Base-by-base conservation (phyloP, 1,140 invertebrate genomes). In the Eufriesea mexicana region DNA sequence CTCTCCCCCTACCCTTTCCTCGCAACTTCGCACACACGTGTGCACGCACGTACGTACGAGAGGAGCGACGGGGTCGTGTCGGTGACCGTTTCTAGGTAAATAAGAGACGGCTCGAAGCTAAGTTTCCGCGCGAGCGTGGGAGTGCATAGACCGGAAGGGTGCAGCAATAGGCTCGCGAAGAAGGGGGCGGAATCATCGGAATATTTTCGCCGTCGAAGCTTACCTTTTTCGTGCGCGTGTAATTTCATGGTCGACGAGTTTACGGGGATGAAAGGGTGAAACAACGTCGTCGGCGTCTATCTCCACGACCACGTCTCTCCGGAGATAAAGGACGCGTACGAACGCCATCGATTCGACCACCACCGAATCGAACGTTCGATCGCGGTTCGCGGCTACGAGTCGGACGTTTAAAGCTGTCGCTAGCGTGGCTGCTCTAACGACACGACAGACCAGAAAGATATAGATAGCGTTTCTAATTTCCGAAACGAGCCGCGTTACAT, bases 401-500 rank as follows among this genome's bases (percentile, higher is more conserved):
- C 35, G 1, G 35, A 35, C 35, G 35, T 35, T 35, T 75, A 74
- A 78, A 81, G 84, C 68, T 71, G 62, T 28, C 54, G 57, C 28
- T 51, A 73, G 35, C 78, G 72, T 75, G 74, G 70, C 35, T 64
- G 76, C 77, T 45, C 62, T 74, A 88, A 72, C 73, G 83, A 88
- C 86, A 86, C 68, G 62, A 49, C 51, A 87, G 89, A 87, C 86
- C 80, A 88, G 86, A 84, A 76, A 70, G 78, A 71, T 35, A 35
- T 25, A 82, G 88, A 90, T 89, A 90, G 84, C 74, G 81, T 90
- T 90, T 90, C 89, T 90, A 88, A 89, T 89, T 90, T 90, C 89
- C 89, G 85, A 90, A 87, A 86, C 81, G 67, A 85, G 81, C 77
- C 72, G 64, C 74, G 42, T 54, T 45, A 54, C 70, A 51, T 51